Base-by-base conservation (phyloP, 2,888 invertebrate genomes). In the Tachina grossa region DNA sequence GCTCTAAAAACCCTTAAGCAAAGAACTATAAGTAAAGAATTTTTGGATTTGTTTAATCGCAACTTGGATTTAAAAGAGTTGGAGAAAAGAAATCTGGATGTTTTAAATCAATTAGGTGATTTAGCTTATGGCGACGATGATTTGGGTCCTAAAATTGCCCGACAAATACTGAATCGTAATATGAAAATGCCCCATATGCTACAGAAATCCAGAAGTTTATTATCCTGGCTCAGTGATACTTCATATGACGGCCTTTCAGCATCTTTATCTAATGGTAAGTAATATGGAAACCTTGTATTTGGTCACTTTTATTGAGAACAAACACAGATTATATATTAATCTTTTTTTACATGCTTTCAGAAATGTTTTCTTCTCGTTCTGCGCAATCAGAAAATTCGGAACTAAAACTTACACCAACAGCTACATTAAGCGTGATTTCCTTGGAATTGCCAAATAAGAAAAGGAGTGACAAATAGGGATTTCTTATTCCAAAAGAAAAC, bases 41-140 rank as follows among this genome's bases (percentile, higher is more conserved):
- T 88, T 77, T 78, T 93, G 39, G 78, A 78, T 0, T 55, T 88
- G 10, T 92, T 88, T 77, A 91, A 92, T 47, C 89, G 89, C 88
- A 95, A 95, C 85, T 92, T 95, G 41, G 93, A 93, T 68, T 91
- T 94, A 11, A 93, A 94, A 19, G 94, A 95, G 88, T 88, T 95
- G n/a, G 94, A 94, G 89, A 94, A 94, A 83, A 93, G 94, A 16
- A 95, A 95, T 89, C 93, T 93, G 31, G 91, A 92, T 65, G 94
- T 93, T 0, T 89, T 95, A 3, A 94, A 95, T 88, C 93, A 94
- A 65, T 89, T 95, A 13, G 91, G 93, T 0, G 94, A 95, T 89
- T 92, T 95, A 87, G 91, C 92, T 1, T 90, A 90, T 39, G 89
- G 84, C 11, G 88, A 90, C 66, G 87, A 89, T 22, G 89, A 89